Conservation (phyloP, 2,113 vertebrate genomes). For the Chaetodon auriga region DNA sequence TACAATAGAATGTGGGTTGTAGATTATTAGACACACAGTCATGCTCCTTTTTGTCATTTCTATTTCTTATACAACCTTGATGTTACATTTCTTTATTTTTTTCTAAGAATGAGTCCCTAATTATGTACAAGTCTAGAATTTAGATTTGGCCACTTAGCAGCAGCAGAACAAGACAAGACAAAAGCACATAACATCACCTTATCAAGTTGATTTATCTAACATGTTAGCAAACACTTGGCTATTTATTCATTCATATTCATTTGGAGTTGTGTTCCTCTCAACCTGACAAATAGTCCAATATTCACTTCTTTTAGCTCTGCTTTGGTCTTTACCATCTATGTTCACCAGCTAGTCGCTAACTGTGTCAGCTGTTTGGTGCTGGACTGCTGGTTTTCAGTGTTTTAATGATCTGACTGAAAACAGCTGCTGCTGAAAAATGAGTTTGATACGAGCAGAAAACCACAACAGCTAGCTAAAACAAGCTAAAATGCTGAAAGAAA, state of each 20-base stretch:
- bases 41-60: too few species aligned
- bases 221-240: background rate
- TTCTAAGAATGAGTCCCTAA: background rate
- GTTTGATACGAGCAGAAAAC: too few species aligned
- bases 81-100: background rate
- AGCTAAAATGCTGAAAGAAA: too few species aligned
- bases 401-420: too few species aligned
- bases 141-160: background rate
- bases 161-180: background rate
- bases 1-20: background rate
- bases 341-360: background rate
- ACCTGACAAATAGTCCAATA: background rate
- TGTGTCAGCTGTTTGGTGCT: background rate
- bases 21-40: background rate
- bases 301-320: background rate
- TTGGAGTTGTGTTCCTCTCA: background rate
- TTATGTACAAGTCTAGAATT: background rate
- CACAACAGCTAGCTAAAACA: too few species aligned
- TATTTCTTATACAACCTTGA: background rate
- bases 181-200: background rate
- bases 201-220: background rate
- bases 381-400: too few species aligned
- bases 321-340: background rate
- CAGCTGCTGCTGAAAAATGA: too few species aligned
- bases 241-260: background rate